These are phyloP conservation scores for Argentina silus DNA, from an alignment of 2,797 vertebrate species.

Conservation along the genomic window DNA sequence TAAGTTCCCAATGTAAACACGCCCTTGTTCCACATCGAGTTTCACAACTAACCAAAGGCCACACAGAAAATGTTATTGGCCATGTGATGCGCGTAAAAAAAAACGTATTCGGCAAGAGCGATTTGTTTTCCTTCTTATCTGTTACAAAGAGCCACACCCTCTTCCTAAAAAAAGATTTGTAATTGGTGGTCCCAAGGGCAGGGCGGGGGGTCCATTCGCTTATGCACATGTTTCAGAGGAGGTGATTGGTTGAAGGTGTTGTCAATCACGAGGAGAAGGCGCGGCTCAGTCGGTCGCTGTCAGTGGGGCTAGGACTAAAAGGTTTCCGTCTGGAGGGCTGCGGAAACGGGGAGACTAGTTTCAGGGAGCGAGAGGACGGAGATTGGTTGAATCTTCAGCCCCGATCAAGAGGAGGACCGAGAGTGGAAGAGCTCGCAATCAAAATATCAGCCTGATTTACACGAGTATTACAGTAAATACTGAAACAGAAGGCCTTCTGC, in stretches of 20 bases:
- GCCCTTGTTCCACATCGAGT: neutral
- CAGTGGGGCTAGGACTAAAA: constrained; percentile 48
- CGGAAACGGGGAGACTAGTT: constrained; percentile 48
- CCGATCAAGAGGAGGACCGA: constrained; percentile 27
- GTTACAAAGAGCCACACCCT: constrained; percentile 33
- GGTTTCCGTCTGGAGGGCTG: constrained; percentile 59
- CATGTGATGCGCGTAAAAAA: neutral
- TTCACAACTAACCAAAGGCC: neutral
- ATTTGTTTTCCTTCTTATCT: constrained; percentile 31
- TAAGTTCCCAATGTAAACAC: too few species aligned
- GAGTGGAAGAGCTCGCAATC: constrained; percentile 21
- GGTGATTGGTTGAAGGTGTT: constrained; percentile 34
- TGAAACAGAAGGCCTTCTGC: constrained; percentile 41
- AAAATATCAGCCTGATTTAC: constrained; percentile 27
- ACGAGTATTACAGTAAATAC: constrained; percentile 21
- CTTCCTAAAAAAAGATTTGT: constrained; percentile 30
- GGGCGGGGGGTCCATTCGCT: constrained; percentile 32
- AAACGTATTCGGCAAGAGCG: constrained; percentile 4
- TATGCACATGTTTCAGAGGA: constrained; percentile 10
- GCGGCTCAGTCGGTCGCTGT: constrained; percentile 40
- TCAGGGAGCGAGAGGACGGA: constrained; percentile 23
- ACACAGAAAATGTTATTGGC: neutral
- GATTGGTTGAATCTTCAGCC: constrained; percentile 14
- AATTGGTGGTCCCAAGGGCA: constrained; percentile 48
- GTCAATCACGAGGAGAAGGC: constrained; percentile 31